Base-by-base conservation (phyloP, 2,888 invertebrate genomes). In the Leptinotarsa peninsularis region DNA sequence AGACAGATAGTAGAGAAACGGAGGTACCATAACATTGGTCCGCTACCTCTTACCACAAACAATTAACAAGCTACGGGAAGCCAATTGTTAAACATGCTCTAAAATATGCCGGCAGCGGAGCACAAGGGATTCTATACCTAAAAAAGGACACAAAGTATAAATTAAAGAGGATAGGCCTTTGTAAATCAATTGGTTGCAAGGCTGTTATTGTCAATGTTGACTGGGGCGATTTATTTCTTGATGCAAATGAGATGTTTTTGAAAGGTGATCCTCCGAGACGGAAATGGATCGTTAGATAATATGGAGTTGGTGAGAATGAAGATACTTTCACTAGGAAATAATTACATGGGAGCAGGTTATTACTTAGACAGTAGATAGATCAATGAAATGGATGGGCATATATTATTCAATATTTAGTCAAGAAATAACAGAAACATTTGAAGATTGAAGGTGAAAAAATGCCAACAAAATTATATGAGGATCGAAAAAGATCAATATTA, bases 11-110 rank as follows among this genome's bases (percentile, higher is more conserved):
- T 68, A 27, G 60, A 72, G 60, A 60, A 67, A 60, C 76, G 68
- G 72, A 69, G 49, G 73, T 63, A 75, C 66, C 69, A 67, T 76
- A 73, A 70, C 66, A 58, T 50, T n/a, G 56, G 43, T 18, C 67
- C 21, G 76, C 77, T 76, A 76, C 77, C 77, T 77, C 74, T 76
- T 75, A 74, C 77, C 79, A 79, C 76, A 79, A 79, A 79, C 79
- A 79, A 79, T 79, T 79, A 78, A 76, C 75, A 58, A 73, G 23
- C 78, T 60, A 73, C 76, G 76, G 78, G 79, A 67, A 73, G 71
- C 73, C 75, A 72, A 75, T 77, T 77, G 74, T 74, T 71, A 73
- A 76, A 73, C 76, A 66, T 72, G 76, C 68, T 78, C 76, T 78
- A 74, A 78, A 78, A 76, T 78, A 74, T 67, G 74, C 76, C 76